These are phyloP conservation scores for Pteruthius melanotis DNA, from an alignment of 2,113 vertebrate genomes.

Conservation along the genomic window DNA sequence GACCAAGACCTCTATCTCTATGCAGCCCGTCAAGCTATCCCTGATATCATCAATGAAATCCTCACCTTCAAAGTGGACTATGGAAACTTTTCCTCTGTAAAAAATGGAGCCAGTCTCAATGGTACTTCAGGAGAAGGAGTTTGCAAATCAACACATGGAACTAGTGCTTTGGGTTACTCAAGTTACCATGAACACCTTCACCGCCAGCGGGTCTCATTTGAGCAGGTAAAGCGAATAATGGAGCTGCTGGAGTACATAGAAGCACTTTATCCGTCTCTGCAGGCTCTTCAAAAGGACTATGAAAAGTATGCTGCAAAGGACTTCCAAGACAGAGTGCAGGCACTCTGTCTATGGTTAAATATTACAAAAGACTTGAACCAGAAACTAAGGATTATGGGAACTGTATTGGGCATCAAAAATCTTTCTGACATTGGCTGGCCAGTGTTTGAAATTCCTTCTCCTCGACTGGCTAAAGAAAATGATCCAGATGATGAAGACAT, in stretches of 20 bases:
- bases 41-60: constrained; percentile 95
- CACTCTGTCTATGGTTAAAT: constrained; percentile 97
- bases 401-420: constrained; percentile 92
- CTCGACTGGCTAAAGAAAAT: constrained; percentile 82
- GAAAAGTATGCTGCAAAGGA: constrained; percentile 94
- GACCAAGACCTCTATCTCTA: constrained; percentile 96
- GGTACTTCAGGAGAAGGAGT: constrained; percentile 71
- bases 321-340: constrained; percentile 98
- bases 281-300: constrained; percentile 95
- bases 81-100: constrained; percentile 70
- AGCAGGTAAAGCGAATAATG: constrained; percentile 96
- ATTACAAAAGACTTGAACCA: constrained; percentile 99
- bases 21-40: constrained; percentile 96
- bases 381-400: constrained; percentile 97
- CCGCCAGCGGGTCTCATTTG: constrained; percentile 89
- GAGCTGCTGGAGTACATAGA: constrained; percentile 94
- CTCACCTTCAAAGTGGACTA: constrained; percentile 95
- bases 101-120: constrained; percentile 68
- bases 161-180: constrained; percentile 71
- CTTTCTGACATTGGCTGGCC: constrained; percentile 96
- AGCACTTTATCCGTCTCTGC: constrained; percentile 94
- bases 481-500: constrained; percentile 78
- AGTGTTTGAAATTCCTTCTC: constrained; percentile 97
- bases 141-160: constrained; percentile 58
- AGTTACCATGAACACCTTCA: constrained; percentile 88